These are phyloP conservation scores for Pelagia noctiluca DNA, from an alignment of 30 jellyfish, hydroid and myxozoan genomes.

Conservation along the genomic window DNA sequence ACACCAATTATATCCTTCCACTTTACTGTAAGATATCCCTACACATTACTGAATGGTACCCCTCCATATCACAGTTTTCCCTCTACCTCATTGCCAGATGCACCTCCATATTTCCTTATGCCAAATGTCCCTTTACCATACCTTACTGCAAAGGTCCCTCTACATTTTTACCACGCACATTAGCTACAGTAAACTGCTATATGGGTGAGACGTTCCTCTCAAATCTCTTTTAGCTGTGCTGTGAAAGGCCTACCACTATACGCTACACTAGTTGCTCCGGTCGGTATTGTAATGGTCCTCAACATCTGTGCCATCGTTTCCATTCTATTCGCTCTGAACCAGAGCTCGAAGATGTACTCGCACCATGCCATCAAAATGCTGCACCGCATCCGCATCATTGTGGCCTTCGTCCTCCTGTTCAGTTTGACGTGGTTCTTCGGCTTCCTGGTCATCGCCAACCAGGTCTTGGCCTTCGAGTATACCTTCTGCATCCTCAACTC, in stretches of 20 bases:
- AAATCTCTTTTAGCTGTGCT: slow-evolving; percentile 76
- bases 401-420: slow-evolving; percentile 82
- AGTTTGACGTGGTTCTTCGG: slow-evolving; percentile 95
- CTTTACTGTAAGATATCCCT: no score
- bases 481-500: slow-evolving; percentile 87
- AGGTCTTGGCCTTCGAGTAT: slow-evolving; percentile 79
- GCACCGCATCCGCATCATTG: slow-evolving; percentile 83
- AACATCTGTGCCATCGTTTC: slow-evolving; percentile 64
- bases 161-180: no score
- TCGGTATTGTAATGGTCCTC: slow-evolving; percentile 55
- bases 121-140: no score
- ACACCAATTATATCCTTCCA: no score
- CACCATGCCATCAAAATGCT: slow-evolving; percentile 64
- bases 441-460: slow-evolving; percentile 71
- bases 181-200: no score
- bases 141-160: no score
- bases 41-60: no score
- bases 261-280: slow-evolving; percentile 81
- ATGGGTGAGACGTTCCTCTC: neutral
- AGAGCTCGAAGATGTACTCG: slow-evolving; percentile 80
- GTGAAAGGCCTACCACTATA: slow-evolving; percentile 80
- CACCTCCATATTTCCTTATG: no score
- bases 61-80: no score
- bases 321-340: slow-evolving; percentile 66
- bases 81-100: no score